Evolutionary conservation across 2,113 vertebrate species (phyloP), one percentile per base, ranked within the genome.

Genomic region (Setophaga coronata): DNA sequence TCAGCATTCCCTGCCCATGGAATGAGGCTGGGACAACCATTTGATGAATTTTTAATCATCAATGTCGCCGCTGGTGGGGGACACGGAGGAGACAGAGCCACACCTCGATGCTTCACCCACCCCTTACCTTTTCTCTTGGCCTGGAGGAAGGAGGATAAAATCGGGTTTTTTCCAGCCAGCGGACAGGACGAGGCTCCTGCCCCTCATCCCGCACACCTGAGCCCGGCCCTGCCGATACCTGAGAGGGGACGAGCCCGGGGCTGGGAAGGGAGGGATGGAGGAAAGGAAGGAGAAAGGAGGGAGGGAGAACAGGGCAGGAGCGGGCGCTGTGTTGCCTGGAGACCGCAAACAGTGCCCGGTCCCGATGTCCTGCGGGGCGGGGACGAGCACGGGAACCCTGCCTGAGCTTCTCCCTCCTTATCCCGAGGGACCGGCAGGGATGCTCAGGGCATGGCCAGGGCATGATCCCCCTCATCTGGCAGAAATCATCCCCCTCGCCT

Each of bases 301-400:
- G 50, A 36, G 29, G 43, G 36, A 51, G 56, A 61, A 12, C 47
- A 36, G n/a, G 25, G 40, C 66, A 3, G 87, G 36, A 86, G 42
- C 25, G 28, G 64, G 51, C 25, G 20, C 42, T 33, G 18, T 7
- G 91, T 97, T 97, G 96, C 97, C 94, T 8, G 97, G 98, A 96
- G 95, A 98, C 84, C 1, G 57, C 97, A 97, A 98, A 98, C 98
- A 98, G 38, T 40, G 40, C 79, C 25, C 54, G n/a, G 36, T 1
- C 5, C 9, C 28, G 26, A 9, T 7, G 21, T 8, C 12, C 17
- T 29, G 62, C 9, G 58, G 58, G 34, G 48, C 23, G 80, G 70
- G 48, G 28, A 31, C 15, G 13, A 40, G 24, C 7, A 18, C 18
- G 7, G 58, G 38, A 11, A 48, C 20, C 17, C 17, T 8, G 76